Percentiles rank a stretch among this genome's conserved stretches.
phyloP scores from a whole-genome alignment of 2,113 vertebrate genomes.

The Ammodytes dubius region DNA sequence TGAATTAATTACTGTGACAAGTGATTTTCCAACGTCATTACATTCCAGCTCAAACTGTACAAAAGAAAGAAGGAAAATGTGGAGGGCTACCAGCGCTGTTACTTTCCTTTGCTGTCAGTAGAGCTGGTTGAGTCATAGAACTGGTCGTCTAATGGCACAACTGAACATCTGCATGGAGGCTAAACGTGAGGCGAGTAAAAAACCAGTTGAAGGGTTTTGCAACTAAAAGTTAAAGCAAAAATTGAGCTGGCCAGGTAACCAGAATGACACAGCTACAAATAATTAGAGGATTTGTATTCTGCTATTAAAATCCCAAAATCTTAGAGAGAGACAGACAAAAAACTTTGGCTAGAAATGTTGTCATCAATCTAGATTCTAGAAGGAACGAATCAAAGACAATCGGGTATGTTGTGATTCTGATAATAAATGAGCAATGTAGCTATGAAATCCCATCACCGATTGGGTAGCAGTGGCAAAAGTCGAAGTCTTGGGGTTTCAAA shows the following conservation, averaged over 20 bases:
- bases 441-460: background rate
- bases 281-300: background rate
- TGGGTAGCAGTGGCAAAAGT: background rate
- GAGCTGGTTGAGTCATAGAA: background rate
- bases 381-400: background rate
- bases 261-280: background rate
- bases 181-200: background rate
- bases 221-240: background rate
- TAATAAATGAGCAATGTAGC: background rate
- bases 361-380: background rate
- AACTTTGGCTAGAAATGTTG: background rate
- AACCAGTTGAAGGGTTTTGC: background rate
- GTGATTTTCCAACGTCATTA: slow-evolving; percentile 7
- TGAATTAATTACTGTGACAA: background rate
- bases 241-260: background rate
- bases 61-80: background rate
- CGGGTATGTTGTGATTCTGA: background rate
- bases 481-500: background rate
- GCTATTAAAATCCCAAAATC: background rate
- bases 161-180: background rate
- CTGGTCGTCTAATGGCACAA: background rate
- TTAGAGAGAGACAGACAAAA: background rate
- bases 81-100: background rate
- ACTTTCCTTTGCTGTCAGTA: background rate
- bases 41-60: background rate